Percentiles rank a stretch among this genome's conserved stretches.
These are phyloP conservation scores for Andrena camellia DNA, from an alignment of 2,888 invertebrate genomes.

Conservation along the genomic window DNA sequence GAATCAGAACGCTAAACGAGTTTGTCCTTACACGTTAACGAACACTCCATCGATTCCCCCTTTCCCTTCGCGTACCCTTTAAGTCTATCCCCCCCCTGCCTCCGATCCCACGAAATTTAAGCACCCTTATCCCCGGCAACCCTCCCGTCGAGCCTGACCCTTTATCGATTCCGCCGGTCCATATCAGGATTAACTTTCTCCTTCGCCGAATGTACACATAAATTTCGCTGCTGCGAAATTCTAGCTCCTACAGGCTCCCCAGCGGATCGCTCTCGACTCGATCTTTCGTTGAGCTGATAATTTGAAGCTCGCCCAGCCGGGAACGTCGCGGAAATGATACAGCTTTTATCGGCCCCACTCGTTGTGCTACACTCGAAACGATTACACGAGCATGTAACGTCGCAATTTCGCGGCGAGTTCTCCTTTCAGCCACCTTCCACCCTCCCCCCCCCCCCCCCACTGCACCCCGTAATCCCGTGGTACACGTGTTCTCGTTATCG, in stretches of 20 bases:
- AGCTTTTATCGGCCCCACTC: background rate
- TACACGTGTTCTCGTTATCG: constrained; percentile 63
- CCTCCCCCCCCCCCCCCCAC: background rate
- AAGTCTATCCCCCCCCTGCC: background rate
- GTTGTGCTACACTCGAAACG: constrained; percentile 6
- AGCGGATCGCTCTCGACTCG: background rate
- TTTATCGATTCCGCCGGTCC: constrained; percentile 37
- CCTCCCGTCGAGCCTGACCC: constrained; percentile 1
- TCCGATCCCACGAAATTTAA: background rate
- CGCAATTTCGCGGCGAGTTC: constrained; percentile 31
- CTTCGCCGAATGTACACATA: background rate
- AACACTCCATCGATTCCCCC: background rate
- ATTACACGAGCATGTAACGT: constrained; percentile 13
- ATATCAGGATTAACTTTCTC: constrained; percentile 21
- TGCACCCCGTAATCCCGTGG: constrained; percentile 26
- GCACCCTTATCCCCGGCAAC: background rate
- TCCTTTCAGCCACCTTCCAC: constrained; percentile 3
- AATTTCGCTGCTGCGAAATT: background rate
- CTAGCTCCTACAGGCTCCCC: background rate
- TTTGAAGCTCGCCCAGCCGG: background rate
- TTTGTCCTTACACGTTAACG: too few species aligned
- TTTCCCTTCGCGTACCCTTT: background rate
- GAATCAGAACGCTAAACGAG: too few species aligned
- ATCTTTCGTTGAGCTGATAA: background rate
- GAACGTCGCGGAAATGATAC: background rate